These are phyloP conservation scores for Melanotus villosus DNA, from an alignment of 2,888 invertebrate genomes.

Conservation along the genomic window DNA sequence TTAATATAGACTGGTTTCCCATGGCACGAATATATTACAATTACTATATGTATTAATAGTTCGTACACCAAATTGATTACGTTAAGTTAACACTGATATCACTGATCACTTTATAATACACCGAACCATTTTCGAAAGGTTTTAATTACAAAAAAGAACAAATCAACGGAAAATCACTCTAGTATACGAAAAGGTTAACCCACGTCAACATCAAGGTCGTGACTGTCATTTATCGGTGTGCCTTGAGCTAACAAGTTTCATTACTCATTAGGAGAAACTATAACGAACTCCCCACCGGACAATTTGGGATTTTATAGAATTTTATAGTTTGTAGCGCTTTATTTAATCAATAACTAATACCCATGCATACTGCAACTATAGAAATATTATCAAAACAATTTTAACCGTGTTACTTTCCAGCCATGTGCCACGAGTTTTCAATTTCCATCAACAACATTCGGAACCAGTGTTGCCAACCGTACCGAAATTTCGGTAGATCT, in stretches of 20 bases:
- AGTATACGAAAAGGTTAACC: conserved; percentile 21
- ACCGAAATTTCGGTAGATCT: too few relatives aligned
- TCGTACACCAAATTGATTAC: not conserved
- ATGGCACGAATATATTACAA: conserved; percentile 9
- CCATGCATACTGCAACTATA: too few relatives aligned
- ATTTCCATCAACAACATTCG: too few relatives aligned
- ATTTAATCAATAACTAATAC: too few relatives aligned
- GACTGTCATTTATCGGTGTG: conserved; percentile 14
- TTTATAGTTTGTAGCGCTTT: too few relatives aligned
- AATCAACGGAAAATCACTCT: conserved; percentile 1
- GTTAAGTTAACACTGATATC: not conserved
- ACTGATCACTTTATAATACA: conserved; percentile 13
- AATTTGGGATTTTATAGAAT: too few relatives aligned
- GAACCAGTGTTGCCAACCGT: too few relatives aligned
- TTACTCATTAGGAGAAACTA: too few relatives aligned
- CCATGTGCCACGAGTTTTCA: too few relatives aligned
- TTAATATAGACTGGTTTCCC: conserved; percentile 21
- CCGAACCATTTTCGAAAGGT: conserved; percentile 16
- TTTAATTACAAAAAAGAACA: not conserved
- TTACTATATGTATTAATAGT: not conserved
- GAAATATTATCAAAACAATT: too few relatives aligned
- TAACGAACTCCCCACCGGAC: too few relatives aligned
- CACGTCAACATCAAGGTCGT: conserved; percentile 29
- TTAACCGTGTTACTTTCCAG: too few relatives aligned
- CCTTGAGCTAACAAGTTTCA: not conserved